Percentiles rank a stretch among this genome's conserved stretches.
These are phyloP conservation scores for Pelodiscus sinensis DNA, from an alignment of 2,113 vertebrate species.

Conservation along the genomic window DNA sequence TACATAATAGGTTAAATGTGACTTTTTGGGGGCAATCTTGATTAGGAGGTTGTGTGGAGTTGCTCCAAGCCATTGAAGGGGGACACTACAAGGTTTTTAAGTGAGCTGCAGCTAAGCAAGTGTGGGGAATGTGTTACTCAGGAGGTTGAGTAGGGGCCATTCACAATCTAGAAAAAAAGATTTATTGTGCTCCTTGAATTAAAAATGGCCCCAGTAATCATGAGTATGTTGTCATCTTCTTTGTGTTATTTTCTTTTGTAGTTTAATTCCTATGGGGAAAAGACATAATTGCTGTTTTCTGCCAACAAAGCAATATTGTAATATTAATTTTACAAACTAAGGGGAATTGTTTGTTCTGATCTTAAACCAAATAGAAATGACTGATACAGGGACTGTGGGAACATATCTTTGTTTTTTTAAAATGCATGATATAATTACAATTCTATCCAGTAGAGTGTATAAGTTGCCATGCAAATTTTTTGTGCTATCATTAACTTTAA, in stretches of 20 bases:
- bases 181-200: background rate
- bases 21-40: background rate
- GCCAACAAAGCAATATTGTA: conserved; percentile 61
- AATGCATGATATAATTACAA: conserved; percentile 26
- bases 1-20: background rate
- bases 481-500: conserved; percentile 3
- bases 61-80: background rate
- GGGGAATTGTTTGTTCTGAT: conserved; percentile 54
- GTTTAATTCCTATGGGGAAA: conserved; percentile 24
- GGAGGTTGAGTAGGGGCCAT: background rate
- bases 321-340: conserved; percentile 64
- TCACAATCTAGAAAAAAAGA: conserved; percentile 22
- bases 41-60: background rate
- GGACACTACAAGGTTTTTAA: background rate
- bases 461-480: conserved; percentile 41
- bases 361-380: conserved; percentile 48
- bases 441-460: conserved; percentile 27
- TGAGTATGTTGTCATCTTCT: background rate
- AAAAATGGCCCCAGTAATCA: background rate
- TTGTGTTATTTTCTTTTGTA: conserved; percentile 20
- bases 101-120: background rate
- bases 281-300: conserved; percentile 51
- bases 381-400: conserved; percentile 62
- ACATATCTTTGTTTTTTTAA: conserved; percentile 55
- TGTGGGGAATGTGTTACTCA: background rate